A percentile compares a stretch with the other conserved stretches of the same genome.
Conservation (phyloP, 2,113 vertebrate species). For the Dicaeum eximium region DNA sequence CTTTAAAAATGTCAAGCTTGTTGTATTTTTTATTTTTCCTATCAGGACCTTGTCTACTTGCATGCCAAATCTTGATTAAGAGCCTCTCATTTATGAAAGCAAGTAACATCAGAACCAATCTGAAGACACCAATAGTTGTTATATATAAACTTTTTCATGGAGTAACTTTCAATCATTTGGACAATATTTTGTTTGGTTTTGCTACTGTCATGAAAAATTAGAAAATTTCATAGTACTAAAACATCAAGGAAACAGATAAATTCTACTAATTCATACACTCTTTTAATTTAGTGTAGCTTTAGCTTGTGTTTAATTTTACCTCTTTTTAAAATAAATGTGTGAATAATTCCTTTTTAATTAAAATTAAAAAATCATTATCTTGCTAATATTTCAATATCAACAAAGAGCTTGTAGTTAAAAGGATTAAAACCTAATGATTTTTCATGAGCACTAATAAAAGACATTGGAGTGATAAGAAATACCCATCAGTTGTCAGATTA, state of each 20-base stretch:
- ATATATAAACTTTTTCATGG: neutral
- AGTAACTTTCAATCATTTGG: neutral
- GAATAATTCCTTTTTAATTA: neutral
- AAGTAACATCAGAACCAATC: neutral
- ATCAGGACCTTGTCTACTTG: neutral
- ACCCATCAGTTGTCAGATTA: neutral
- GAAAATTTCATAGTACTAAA: neutral
- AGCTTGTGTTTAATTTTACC: neutral
- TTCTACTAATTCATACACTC: neutral
- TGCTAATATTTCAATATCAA: neutral
- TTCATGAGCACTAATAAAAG: neutral
- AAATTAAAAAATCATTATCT: neutral
- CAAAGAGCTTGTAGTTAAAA: neutral
- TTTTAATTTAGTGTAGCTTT: neutral
- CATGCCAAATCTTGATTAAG: neutral
- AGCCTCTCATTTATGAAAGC: neutral
- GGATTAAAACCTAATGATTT: neutral
- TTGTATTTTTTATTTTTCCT: neutral
- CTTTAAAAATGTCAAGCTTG: neutral
- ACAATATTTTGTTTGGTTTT: neutral
- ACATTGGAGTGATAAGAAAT: neutral
- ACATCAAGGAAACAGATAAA: neutral
- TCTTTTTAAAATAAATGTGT: neutral
- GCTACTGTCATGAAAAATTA: neutral
- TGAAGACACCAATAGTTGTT: neutral